phyloP scores from a whole-genome alignment of 2,113 vertebrate species.

The Tychaedon coryphoeus region DNA sequence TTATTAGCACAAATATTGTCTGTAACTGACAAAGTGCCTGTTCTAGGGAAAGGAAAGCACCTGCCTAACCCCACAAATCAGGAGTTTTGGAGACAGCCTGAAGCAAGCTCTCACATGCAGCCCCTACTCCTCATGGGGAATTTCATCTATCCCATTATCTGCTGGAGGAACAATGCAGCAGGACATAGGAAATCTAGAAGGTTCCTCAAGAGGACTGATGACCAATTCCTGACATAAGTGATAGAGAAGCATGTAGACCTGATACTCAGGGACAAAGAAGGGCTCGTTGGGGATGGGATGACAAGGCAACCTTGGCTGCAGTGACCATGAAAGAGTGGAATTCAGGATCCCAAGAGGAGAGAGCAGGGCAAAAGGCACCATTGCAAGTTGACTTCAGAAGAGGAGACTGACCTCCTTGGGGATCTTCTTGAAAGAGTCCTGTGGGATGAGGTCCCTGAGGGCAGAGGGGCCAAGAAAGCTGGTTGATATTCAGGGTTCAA shows the following conservation, averaged over 20 bases:
- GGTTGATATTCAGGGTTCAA: background rate
- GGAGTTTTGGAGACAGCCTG: background rate
- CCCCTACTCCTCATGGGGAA: background rate
- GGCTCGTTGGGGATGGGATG: background rate
- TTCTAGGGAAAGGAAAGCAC: background rate
- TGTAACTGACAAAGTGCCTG: background rate
- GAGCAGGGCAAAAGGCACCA: background rate
- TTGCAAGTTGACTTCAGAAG: background rate
- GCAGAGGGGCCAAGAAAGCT: background rate
- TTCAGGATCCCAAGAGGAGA: background rate
- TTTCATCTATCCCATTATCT: background rate
- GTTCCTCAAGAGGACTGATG: background rate
- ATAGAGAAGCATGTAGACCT: accelerated
- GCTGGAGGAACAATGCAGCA: background rate
- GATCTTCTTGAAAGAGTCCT: background rate
- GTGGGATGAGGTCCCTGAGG: background rate
- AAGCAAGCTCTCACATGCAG: background rate
- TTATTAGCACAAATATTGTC: background rate
- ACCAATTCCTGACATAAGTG: background rate
- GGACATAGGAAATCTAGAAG: background rate
- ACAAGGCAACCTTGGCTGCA: background rate
- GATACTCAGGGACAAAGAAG: background rate
- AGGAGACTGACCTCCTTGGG: background rate
- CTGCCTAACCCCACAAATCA: background rate
- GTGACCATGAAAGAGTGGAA: background rate